A percentile compares a stretch with the other conserved stretches of the same genome.
These are phyloP conservation scores for Hyperoplus lanceolatus DNA, from an alignment of 2,797 vertebrate species.

Conservation along the genomic window DNA sequence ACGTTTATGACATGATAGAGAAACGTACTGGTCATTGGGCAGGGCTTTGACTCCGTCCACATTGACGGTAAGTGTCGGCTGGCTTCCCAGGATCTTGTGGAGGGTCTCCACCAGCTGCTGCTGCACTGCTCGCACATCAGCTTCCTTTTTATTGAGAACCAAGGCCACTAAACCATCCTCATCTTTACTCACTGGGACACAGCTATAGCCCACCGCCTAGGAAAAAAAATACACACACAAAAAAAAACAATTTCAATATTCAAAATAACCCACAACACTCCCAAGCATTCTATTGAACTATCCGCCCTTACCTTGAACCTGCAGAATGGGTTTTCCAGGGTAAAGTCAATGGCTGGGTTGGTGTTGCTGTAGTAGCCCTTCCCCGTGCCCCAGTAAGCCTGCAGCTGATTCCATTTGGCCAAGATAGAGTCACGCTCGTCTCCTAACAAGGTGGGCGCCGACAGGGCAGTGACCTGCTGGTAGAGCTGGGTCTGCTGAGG, in stretches of 20 bases:
- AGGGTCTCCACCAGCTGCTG: conserved; percentile 95
- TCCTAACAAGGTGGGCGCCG: conserved; percentile 93
- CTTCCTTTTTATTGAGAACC: conserved; percentile 93
- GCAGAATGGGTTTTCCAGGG: conserved; percentile 97
- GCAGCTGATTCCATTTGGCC: conserved; percentile 99
- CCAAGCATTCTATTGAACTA: not conserved
- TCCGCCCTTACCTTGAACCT: conserved; percentile 92
- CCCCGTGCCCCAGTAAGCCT: conserved; percentile 98
- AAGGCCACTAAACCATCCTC: conserved; percentile 95
- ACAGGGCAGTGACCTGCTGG: conserved; percentile 96
- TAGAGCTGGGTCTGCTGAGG: conserved; percentile 93
- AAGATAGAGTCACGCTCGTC: conserved; percentile 97
- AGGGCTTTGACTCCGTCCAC: conserved; percentile 94
- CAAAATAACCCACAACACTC: not conserved
- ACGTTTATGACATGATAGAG: not conserved
- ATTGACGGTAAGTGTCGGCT: conserved; percentile 93
- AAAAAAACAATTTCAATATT: not conserved
- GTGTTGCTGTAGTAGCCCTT: conserved; percentile 96
- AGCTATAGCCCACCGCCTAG: conserved; percentile 96
- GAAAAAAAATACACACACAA: conserved; percentile 18
- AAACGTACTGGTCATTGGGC: conserved; percentile 94
- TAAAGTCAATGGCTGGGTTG: conserved; percentile 94
- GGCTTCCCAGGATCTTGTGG: conserved; percentile 93
- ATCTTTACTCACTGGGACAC: conserved; percentile 93
- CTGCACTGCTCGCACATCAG: conserved; percentile 92